Percentiles rank a stretch among this genome's conserved stretches.
Conservation (phyloP, 2,113 vertebrate species). For the Caretta caretta region DNA sequence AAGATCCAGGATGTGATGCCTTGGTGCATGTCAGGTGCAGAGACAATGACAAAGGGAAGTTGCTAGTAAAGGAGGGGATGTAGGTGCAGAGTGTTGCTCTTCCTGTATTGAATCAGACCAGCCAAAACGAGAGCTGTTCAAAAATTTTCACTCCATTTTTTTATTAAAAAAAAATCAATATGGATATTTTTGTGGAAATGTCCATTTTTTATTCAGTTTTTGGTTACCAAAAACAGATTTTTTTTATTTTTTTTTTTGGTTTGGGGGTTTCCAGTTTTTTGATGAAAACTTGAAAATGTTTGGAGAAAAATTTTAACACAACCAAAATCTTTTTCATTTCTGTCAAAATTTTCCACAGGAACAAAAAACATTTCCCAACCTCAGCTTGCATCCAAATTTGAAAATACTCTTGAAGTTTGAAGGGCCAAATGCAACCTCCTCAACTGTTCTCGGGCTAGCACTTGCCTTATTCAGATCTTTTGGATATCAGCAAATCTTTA, state of each 20-base stretch:
- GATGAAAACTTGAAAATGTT: neutral
- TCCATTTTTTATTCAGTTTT: neutral
- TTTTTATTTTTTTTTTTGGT: too few relatives aligned
- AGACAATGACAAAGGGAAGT: constrained; percentile 30
- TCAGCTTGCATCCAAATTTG: too few relatives aligned
- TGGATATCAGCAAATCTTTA: neutral
- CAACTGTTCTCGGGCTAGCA: neutral
- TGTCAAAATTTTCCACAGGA: neutral
- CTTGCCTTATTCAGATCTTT: neutral
- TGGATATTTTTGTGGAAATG: neutral
- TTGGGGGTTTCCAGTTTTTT: neutral
- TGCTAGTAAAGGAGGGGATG: constrained; percentile 18
- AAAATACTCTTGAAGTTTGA: neutral
- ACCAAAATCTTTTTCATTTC: neutral
- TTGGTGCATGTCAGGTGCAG: neutral
- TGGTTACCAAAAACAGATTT: neutral
- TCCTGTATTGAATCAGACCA: neutral
- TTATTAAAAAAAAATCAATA: neutral
- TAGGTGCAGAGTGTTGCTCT: neutral
- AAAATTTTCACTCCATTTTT: neutral
- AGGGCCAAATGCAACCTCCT: neutral
- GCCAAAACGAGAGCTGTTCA: neutral
- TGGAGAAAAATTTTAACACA: neutral
- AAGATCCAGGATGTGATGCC: constrained; percentile 36
- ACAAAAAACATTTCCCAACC: neutral